phyloP scores from a whole-genome alignment of 2,888 invertebrate species.

The Homarus gammarus region DNA sequence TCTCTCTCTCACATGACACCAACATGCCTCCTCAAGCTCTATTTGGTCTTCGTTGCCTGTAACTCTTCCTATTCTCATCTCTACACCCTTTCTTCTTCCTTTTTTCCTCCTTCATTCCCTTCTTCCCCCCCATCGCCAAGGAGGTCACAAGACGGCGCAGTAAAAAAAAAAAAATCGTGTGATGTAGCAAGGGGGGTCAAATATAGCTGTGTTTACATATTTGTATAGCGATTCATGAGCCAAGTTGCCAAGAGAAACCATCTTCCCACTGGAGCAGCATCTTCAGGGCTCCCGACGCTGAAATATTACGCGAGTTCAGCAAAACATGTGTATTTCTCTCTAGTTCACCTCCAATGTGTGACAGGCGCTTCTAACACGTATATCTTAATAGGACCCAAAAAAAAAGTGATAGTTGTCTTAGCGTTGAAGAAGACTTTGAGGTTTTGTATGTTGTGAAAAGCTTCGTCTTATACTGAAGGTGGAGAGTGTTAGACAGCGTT shows the following conservation, averaged over 20 bases:
- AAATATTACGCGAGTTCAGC: slow-evolving; percentile 20
- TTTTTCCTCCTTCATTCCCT: background rate
- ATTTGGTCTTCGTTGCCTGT: background rate
- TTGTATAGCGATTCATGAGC: slow-evolving; percentile 52
- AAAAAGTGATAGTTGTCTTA: too few relatives aligned
- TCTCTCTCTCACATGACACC: background rate
- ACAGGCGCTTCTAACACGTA: background rate
- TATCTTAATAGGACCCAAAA: too few relatives aligned
- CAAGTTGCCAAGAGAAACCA: slow-evolving; percentile 21
- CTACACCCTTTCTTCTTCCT: background rate
- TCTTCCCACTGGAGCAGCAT: background rate
- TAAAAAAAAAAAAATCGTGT: background rate
- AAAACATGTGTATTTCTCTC: background rate
- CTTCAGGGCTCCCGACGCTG: slow-evolving; percentile 9
- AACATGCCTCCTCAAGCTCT: background rate
- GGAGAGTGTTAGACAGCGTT: too few relatives aligned
- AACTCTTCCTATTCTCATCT: background rate
- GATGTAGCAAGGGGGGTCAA: slow-evolving; percentile 1
- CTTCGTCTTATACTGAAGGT: too few relatives aligned
- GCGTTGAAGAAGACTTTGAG: too few relatives aligned
- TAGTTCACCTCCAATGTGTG: background rate
- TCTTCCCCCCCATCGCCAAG: background rate
- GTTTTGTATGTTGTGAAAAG: too few relatives aligned
- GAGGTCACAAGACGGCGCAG: background rate
- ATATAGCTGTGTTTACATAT: slow-evolving; percentile 62